Percentiles rank a stretch among this genome's conserved stretches.
Evolutionary conservation across 2,113 vertebrate species (phyloP).

Genomic region (Albula glossodonta): DNA sequence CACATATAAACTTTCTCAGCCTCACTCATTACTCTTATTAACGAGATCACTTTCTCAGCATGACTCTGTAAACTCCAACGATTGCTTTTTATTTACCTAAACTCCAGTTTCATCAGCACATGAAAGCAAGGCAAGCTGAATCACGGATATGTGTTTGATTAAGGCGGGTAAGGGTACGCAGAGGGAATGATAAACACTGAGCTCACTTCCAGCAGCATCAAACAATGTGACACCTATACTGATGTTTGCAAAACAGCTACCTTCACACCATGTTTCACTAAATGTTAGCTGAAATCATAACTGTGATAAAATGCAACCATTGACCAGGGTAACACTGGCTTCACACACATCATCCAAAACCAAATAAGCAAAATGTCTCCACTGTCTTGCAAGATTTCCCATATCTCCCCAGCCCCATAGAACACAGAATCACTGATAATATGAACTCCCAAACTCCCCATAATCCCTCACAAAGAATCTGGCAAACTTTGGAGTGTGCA

Average conservation of each 20-base stretch:
- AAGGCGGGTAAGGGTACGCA: not conserved
- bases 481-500: too few relatives aligned
- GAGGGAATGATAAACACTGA: not conserved
- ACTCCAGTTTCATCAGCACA: not conserved
- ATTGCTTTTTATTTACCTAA: constrained; percentile 10
- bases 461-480: too few relatives aligned
- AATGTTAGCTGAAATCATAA: not conserved
- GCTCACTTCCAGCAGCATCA: not conserved
- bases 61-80: not conserved
- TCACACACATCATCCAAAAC: not conserved
- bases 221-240: not conserved
- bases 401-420: too few relatives aligned
- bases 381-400: not conserved
- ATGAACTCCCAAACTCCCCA: too few relatives aligned
- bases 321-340: not conserved
- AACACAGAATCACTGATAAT: too few relatives aligned
- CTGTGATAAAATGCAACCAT: constrained; percentile 6
- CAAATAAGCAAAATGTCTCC: not conserved
- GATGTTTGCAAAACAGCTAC: not conserved
- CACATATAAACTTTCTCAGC: constrained; percentile 1
- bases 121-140: not conserved
- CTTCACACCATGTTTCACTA: too few relatives aligned
- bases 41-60: not conserved
- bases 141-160: not conserved
- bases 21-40: not conserved